Evolutionary conservation across 1,140 invertebrate species (phyloP).

Genomic region (Drosophila setifemur): DNA sequence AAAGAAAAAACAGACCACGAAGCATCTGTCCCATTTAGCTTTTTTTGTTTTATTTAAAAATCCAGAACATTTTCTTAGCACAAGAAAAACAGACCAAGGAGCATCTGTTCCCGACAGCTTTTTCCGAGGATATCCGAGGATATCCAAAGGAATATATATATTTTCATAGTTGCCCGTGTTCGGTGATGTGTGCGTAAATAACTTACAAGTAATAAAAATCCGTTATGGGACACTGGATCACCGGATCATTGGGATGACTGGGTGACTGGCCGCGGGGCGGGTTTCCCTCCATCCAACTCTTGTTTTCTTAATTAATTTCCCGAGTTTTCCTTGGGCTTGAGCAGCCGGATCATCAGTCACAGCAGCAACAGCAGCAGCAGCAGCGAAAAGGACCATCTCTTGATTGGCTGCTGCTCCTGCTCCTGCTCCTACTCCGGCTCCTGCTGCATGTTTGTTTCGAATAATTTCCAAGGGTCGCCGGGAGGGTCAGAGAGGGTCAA

Average conservation of each 20-base stretch:
- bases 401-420: constrained; percentile 16
- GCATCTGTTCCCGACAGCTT: no score
- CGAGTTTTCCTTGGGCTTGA: constrained; percentile 20
- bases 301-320: constrained; percentile 73
- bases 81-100: no score
- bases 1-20: no score
- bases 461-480: constrained; percentile 7
- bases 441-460: neutral
- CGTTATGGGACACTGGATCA: constrained; percentile 42
- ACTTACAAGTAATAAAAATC: constrained; percentile 64
- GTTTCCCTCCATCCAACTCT: neutral
- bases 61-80: no score
- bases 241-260: no score
- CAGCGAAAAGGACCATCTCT: constrained; percentile 29
- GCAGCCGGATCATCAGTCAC: neutral
- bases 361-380: no score
- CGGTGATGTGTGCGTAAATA: constrained; percentile 51
- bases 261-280: constrained; percentile 5
- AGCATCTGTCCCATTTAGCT: no score
- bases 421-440: no score
- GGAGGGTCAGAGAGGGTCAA: constrained; percentile 32
- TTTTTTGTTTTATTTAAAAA: no score
- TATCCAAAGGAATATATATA: neutral
- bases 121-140: neutral
- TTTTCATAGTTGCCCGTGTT: constrained; percentile 6